These are phyloP conservation scores for Camarhynchus parvulus DNA, from an alignment of 2,113 vertebrate genomes.

Conservation along the genomic window DNA sequence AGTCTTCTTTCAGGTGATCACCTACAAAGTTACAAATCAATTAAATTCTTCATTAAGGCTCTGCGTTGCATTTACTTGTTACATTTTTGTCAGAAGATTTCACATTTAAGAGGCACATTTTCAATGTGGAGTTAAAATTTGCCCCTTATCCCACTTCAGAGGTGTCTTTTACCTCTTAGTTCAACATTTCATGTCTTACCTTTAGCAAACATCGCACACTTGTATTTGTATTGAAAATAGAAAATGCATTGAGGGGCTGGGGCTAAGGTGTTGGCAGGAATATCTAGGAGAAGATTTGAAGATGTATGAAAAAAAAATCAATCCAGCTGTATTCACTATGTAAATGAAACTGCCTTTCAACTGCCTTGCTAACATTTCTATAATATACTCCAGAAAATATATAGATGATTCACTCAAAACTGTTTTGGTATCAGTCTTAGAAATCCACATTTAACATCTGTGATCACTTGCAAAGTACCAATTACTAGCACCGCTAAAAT, in stretches of 20 bases:
- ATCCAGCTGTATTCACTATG: background rate
- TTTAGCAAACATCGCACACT: background rate
- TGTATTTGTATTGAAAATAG: accelerated
- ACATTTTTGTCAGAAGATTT: background rate
- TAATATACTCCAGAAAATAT: background rate
- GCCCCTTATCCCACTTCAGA: background rate
- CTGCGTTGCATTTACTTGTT: background rate
- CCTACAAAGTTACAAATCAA: background rate
- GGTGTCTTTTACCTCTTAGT: background rate
- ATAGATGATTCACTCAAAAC: background rate
- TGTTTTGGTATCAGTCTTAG: slow-evolving; percentile 33
- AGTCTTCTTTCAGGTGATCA: background rate
- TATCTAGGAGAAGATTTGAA: background rate
- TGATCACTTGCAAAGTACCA: slow-evolving; percentile 25
- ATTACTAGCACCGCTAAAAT: background rate
- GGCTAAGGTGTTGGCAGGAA: background rate
- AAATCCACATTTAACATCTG: slow-evolving; percentile 58
- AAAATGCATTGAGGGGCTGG: background rate
- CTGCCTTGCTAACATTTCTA: background rate
- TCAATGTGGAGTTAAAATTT: background rate
- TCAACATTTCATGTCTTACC: background rate
- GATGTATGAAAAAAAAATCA: background rate
- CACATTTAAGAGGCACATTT: background rate
- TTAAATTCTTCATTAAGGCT: background rate
- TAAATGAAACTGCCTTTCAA: background rate